Evolutionary conservation across 1,140 invertebrate genomes (phyloP), one percentile per base, ranked within the genome.

Genomic region (Anastatus disparis): DNA sequence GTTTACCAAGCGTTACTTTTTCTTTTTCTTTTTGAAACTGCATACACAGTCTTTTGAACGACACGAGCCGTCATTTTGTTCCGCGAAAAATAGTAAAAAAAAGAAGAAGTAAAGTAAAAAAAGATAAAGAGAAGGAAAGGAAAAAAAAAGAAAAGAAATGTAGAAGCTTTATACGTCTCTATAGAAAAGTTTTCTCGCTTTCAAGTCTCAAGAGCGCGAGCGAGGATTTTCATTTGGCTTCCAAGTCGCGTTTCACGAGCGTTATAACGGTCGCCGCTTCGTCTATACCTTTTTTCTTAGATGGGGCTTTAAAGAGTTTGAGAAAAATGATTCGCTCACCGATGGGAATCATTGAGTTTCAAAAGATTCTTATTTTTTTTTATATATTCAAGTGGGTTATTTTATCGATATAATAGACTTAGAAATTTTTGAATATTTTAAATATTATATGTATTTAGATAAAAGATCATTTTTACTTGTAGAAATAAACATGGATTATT

Each of bases 171-270:
- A 2, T n/a, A 27, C 42, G 17, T 13, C 42, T 62, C 26, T 35
- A 52, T 64, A 64, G 61, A 64, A 64, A 55, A 53, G 52, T 66
- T 66, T 66, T n/a, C 48, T 17, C 38, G 52, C 38, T 52, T 66
- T 44, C 29, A 29, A 38, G 61, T 29, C 20, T 17, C n/a, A n/a
- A n/a, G n/a, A n/a, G n/a, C n/a, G n/a, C n/a, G 35, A 52, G 46
- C 61, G 46, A 17, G 61, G 35, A 65, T 65, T 65, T 53, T 55
- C 62, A 65, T 66, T 56, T 31, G 52, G 24, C 44, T 56, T 38
- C 52, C 38, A 38, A n/a, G 35, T 29, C 64, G 64, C 64, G 64
- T 66, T n/a, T 44, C 52, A 15, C 26, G 26, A 66, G 40, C 64
- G 29, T 44, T 44, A 56, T 66, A 66, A 63, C 44, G 61, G 50